These are phyloP conservation scores for Corythornis leucogaster DNA, from an alignment of 2,797 vertebrate species.

Conservation along the genomic window DNA sequence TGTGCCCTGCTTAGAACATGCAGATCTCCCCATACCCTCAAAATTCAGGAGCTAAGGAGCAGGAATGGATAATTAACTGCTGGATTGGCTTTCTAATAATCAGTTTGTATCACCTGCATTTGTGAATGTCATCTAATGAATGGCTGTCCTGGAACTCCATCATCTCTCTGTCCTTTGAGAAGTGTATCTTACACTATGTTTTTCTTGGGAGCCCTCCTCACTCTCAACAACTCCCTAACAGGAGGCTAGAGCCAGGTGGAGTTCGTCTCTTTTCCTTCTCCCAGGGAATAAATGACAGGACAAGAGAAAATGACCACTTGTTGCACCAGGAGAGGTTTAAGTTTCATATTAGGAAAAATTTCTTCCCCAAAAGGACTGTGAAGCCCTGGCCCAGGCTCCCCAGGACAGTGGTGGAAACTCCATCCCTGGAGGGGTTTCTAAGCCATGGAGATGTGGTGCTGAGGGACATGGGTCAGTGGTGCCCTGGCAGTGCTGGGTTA, in stretches of 20 bases:
- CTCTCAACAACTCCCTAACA: neutral
- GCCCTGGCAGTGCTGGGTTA: neutral
- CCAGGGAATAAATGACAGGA: neutral
- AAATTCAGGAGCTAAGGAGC: neutral
- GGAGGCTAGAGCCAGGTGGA: neutral
- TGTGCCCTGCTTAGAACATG: neutral
- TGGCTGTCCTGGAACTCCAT: neutral
- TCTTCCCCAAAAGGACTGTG: neutral
- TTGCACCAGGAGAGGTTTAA: neutral
- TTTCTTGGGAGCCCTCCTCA: neutral
- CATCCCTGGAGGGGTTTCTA: neutral
- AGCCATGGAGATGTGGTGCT: neutral
- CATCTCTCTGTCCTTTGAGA: accelerated
- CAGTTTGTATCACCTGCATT: neutral
- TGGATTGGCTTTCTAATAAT: neutral
- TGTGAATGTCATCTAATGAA: neutral
- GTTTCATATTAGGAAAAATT: neutral
- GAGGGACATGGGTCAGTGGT: neutral
- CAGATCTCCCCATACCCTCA: neutral
- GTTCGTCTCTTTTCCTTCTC: neutral
- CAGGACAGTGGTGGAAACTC: neutral
- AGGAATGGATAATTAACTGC: neutral
- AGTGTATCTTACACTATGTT: neutral
- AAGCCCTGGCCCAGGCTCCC: neutral
- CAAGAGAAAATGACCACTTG: neutral